Evolutionary conservation across 1,140 invertebrate species (phyloP).

Genomic region (Catajapyx aquilonaris): DNA sequence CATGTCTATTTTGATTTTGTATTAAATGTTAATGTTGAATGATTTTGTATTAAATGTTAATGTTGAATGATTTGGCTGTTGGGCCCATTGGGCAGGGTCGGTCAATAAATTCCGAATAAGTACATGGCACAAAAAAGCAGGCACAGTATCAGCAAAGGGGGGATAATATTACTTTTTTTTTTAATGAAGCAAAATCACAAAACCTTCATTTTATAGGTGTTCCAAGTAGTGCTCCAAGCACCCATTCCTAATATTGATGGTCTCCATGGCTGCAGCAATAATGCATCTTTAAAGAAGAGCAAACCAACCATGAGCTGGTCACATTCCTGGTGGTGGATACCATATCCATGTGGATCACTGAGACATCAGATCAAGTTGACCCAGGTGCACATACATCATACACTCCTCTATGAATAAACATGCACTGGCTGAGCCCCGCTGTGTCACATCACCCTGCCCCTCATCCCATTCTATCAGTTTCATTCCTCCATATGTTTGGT

Average conservation of each 20-base stretch:
- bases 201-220: constrained; percentile 29
- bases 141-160: too few relatives aligned
- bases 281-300: constrained; percentile 26
- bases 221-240: constrained; percentile 47
- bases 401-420: constrained; percentile 47
- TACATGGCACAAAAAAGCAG: too few relatives aligned
- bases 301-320: constrained; percentile 53
- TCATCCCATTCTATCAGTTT: constrained; percentile 65
- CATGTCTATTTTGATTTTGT: too few relatives aligned
- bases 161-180: too few relatives aligned
- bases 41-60: too few relatives aligned
- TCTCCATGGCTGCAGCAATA: constrained; percentile 42
- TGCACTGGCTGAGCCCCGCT: constrained; percentile 52
- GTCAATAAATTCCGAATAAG: too few relatives aligned
- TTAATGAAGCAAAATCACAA: too few relatives aligned
- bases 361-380: constrained; percentile 57
- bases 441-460: constrained; percentile 49
- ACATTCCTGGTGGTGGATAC: constrained; percentile 59
- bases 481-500: constrained; percentile 63
- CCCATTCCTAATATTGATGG: constrained; percentile 55
- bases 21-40: too few relatives aligned
- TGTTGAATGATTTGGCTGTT: too few relatives aligned
- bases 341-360: constrained; percentile 53
- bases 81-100: too few relatives aligned
- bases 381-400: constrained; percentile 32